These are phyloP conservation scores for Pseudeuparius sepicola DNA, from an alignment of 2,888 invertebrate species.

Conservation along the genomic window DNA sequence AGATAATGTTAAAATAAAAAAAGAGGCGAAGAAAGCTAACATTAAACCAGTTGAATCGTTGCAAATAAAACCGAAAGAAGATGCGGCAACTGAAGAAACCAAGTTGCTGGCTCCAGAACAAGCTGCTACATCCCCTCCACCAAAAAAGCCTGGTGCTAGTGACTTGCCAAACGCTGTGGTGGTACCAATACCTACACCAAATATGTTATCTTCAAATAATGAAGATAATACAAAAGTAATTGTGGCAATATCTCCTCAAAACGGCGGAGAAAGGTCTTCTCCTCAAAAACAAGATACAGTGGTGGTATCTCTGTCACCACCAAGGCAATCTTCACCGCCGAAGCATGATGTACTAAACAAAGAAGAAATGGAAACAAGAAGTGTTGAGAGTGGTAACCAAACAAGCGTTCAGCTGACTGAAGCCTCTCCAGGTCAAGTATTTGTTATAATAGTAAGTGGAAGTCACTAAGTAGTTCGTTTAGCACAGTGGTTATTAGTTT, in stretches of 20 bases:
- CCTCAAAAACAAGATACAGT: no score
- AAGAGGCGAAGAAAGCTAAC: neutral
- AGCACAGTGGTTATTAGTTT: no score
- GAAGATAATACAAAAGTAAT: no score
- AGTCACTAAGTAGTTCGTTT: slow-evolving; percentile 26
- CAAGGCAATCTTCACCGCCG: neutral
- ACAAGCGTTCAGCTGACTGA: slow-evolving; percentile 28
- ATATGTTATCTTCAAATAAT: no score
- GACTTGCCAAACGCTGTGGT: slow-evolving; percentile 45
- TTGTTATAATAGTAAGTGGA: slow-evolving; percentile 41
- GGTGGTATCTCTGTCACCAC: no score
- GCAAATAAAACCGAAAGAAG: neutral
- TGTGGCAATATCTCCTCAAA: no score
- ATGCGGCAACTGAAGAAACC: neutral
- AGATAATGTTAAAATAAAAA: no score
- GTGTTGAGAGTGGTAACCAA: slow-evolving; percentile 20
- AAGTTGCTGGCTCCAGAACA: slow-evolving; percentile 1
- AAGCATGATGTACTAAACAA: neutral
- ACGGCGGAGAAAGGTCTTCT: no score
- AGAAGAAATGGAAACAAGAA: slow-evolving; percentile 1
- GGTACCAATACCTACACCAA: slow-evolving; percentile 34
- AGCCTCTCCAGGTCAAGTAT: slow-evolving; percentile 40
- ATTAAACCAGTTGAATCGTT: neutral
- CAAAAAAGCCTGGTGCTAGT: slow-evolving; percentile 41
- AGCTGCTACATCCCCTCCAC: neutral